These are phyloP conservation scores for Microtus montanus DNA, from an alignment of 2,113 vertebrate species.

Conservation along the genomic window DNA sequence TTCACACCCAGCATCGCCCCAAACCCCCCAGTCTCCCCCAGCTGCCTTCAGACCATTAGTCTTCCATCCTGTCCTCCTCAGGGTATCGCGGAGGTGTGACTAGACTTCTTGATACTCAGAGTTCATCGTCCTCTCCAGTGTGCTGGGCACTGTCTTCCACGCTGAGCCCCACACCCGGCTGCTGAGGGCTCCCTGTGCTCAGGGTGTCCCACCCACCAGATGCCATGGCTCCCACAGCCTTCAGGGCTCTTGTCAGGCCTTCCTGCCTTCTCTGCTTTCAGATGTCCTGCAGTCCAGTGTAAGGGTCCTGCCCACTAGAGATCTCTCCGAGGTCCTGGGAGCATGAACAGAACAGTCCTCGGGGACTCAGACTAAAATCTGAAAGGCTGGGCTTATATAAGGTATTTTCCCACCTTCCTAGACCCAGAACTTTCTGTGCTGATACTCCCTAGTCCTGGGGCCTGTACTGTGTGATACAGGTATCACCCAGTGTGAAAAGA, in stretches of 20 bases:
- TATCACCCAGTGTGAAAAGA: neutral
- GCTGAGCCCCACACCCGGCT: neutral
- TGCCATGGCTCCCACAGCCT: neutral
- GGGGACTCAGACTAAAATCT: neutral
- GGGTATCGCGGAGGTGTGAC: accelerated
- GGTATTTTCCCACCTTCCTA: neutral
- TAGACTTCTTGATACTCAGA: neutral
- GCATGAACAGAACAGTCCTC: accelerated
- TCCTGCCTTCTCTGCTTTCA: neutral
- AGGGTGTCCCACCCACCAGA: too few species aligned
- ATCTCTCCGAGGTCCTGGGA: accelerated
- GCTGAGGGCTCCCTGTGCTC: neutral
- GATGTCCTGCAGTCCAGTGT: too few species aligned
- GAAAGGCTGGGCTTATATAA: neutral
- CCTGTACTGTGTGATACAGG: too few species aligned
- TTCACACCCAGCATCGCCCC: neutral
- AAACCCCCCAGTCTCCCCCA: neutral
- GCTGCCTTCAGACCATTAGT: neutral
- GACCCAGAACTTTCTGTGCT: neutral
- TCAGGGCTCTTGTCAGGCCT: neutral
- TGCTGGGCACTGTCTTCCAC: neutral
- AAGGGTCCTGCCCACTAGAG: neutral
- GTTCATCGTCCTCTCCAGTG: neutral
- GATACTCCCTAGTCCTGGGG: neutral
- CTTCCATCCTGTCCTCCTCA: neutral